Evolutionary conservation across 1,140 invertebrate genomes (phyloP).

Genomic region (Venustaconcha ellipsiformis): DNA sequence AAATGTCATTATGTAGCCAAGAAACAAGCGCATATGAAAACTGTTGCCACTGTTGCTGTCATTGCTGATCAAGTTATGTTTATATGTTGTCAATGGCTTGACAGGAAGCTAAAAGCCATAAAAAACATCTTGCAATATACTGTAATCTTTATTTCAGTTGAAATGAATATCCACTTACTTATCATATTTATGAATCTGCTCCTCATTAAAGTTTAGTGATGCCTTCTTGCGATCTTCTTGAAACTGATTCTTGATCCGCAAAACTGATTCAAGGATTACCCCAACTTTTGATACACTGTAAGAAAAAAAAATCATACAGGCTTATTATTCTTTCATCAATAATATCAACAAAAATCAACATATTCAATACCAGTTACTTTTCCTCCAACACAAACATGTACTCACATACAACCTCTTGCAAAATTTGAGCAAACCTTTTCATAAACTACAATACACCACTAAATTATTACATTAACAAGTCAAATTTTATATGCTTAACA

Average conservation of each 20-base stretch:
- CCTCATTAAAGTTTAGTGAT: conserved; percentile 24
- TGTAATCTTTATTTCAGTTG: too few relatives aligned
- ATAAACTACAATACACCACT: neutral
- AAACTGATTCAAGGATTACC: conserved; percentile 17
- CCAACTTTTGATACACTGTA: conserved; percentile 24
- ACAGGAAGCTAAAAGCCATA: neutral
- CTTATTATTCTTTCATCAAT: neutral
- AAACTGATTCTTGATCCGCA: conserved; percentile 22
- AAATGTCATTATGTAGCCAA: too few relatives aligned
- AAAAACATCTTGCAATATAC: neutral
- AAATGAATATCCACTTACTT: conserved; percentile 18
- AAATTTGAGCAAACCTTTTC: neutral
- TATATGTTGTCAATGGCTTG: neutral
- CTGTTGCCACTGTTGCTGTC: neutral
- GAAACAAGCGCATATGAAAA: too few relatives aligned
- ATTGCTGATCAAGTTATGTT: neutral
- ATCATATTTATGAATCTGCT: conserved; percentile 36
- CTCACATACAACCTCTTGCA: neutral
- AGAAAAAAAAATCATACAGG: neutral
- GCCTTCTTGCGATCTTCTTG: conserved; percentile 18
- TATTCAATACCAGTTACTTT: too few relatives aligned
- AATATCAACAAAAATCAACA: too few relatives aligned
- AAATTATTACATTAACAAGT: too few relatives aligned
- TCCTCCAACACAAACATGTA: neutral
- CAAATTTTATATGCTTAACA: too few relatives aligned